These are phyloP conservation scores for Acinonyx jubatus DNA, from an alignment of 2,113 vertebrate genomes.

Conservation along the genomic window DNA sequence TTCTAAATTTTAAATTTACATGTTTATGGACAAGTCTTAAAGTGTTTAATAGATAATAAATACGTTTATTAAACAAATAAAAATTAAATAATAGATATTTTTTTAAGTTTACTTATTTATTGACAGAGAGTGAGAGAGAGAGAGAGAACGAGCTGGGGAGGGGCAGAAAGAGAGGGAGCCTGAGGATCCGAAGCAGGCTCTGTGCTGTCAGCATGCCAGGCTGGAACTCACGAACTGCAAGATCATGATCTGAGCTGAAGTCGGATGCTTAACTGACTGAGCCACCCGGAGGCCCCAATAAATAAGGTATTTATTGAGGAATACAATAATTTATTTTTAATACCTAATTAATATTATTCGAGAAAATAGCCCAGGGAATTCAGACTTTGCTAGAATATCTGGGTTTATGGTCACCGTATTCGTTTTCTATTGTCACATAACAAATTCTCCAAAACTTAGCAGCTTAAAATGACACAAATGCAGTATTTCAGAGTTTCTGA, in stretches of 20 bases:
- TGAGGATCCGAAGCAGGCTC: too few species aligned
- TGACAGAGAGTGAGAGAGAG: too few species aligned
- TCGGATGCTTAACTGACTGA: too few species aligned
- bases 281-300: background rate
- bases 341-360: background rate
- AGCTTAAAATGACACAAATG: background rate
- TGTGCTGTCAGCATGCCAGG: too few species aligned
- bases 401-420: background rate
- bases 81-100: background rate
- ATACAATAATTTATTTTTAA: background rate
- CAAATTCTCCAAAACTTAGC: background rate
- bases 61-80: background rate
- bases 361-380: background rate
- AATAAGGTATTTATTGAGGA: background rate
- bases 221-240: too few species aligned
- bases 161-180: too few species aligned
- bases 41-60: background rate
- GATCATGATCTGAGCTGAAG: too few species aligned
- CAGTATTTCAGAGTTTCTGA: background rate
- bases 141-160: too few species aligned
- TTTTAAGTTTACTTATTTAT: too few species aligned
- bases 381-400: background rate
- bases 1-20: background rate
- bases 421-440: background rate
- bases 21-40: background rate